Evolutionary conservation across 2,113 vertebrate genomes (phyloP).

Genomic region (Psephotus haematonotus): DNA sequence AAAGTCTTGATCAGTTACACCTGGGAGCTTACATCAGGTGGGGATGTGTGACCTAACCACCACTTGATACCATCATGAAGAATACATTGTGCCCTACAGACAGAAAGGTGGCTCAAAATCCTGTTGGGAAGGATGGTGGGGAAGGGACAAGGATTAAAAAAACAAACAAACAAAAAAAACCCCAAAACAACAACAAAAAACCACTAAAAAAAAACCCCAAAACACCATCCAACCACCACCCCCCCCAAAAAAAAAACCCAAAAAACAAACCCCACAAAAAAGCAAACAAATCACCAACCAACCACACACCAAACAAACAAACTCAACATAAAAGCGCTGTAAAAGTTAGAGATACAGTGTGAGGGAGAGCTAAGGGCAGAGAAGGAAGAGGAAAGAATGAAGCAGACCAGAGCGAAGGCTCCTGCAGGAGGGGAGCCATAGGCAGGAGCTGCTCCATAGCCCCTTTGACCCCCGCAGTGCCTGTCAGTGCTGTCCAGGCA

Average conservation of each 20-base stretch:
- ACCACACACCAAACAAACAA: not conserved
- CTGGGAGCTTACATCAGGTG: not conserved
- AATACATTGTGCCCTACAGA: not conserved
- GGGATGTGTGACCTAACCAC: accelerated
- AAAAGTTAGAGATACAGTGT: not conserved
- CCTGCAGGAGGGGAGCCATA: not conserved
- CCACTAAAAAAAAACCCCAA: no score
- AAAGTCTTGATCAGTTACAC: not conserved
- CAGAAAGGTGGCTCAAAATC: not conserved
- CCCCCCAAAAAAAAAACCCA: no score
- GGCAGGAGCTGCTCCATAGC: not conserved
- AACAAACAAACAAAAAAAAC: not conserved
- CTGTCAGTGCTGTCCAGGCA: not conserved
- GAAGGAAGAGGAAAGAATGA: not conserved
- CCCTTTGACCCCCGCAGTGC: not conserved
- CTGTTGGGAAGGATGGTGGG: not conserved
- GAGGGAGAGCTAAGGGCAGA: not conserved
- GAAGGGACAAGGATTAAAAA: not conserved
- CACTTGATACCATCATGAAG: not conserved
- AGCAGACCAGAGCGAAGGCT: not conserved
- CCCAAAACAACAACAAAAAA: not conserved
- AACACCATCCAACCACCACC: not conserved
- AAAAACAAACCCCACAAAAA: not conserved
- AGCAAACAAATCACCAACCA: not conserved
- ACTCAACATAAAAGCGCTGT: not conserved